These are phyloP conservation scores for Falco concolor DNA, from an alignment of 2,797 vertebrate genomes.

Conservation along the genomic window DNA sequence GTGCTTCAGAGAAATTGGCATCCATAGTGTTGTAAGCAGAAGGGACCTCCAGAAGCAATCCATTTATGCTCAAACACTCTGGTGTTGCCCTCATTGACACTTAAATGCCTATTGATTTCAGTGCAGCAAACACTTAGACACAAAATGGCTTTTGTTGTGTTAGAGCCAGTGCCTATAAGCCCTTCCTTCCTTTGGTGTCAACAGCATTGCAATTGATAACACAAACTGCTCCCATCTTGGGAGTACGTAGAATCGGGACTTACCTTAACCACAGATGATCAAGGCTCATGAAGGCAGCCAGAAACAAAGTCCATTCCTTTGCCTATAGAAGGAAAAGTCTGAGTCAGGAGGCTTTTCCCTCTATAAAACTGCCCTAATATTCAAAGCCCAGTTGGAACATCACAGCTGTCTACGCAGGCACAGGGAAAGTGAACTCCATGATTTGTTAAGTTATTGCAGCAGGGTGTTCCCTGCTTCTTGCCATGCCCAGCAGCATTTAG, in stretches of 20 bases:
- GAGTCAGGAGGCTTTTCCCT: neutral
- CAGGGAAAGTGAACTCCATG: neutral
- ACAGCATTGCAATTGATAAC: neutral
- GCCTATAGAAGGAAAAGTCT: neutral
- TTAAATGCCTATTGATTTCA: neutral
- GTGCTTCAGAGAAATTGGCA: neutral
- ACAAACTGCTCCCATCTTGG: neutral
- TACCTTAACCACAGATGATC: neutral
- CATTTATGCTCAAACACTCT: neutral
- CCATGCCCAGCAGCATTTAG: neutral
- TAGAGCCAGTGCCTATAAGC: neutral
- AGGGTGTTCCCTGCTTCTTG: neutral
- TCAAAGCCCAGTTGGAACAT: neutral
- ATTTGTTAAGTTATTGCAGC: neutral
- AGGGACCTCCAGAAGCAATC: neutral
- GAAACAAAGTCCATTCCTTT: neutral
- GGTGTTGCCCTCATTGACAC: neutral
- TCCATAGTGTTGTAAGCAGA: neutral
- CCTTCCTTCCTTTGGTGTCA: neutral
- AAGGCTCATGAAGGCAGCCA: neutral
- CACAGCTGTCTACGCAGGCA: neutral
- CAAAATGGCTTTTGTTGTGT: neutral
- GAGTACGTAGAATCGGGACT: neutral
- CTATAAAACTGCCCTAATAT: neutral
- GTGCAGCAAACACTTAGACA: neutral